A percentile compares a stretch with the other conserved stretches of the same genome.
phyloP scores from a whole-genome alignment of 2,888 invertebrate species.

The Agrenia bidenticulata region DNA sequence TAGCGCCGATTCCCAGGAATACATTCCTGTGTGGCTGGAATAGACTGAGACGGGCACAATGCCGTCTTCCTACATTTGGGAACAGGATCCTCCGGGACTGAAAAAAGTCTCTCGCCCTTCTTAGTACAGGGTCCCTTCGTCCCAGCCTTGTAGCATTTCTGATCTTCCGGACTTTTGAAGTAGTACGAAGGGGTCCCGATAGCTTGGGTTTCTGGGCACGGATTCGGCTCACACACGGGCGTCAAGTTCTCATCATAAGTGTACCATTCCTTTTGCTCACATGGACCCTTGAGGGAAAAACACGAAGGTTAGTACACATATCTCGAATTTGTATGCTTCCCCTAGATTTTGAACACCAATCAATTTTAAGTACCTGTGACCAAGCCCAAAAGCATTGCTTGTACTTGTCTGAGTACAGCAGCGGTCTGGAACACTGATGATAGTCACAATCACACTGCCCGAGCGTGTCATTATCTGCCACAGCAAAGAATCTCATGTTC shows the following conservation, averaged over 20 bases:
- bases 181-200: neutral
- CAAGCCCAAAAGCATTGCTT: slow-evolving; percentile 49
- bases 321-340: too few species aligned
- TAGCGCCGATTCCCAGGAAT: slow-evolving; percentile 44
- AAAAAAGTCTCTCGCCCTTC: slow-evolving; percentile 33
- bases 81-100: slow-evolving; percentile 44
- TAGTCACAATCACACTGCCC: slow-evolving; percentile 52
- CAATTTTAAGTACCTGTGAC: slow-evolving; percentile 49
- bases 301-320: too few species aligned
- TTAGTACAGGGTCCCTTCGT: slow-evolving; percentile 38
- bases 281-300: slow-evolving; percentile 40
- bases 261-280: slow-evolving; percentile 45
- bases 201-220: slow-evolving; percentile 26
- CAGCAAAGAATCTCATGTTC: slow-evolving; percentile 51
- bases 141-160: slow-evolving; percentile 43
- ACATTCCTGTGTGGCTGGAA: slow-evolving; percentile 45
- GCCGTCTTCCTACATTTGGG: slow-evolving; percentile 43
- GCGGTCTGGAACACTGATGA: slow-evolving; percentile 45
- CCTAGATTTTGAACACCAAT: too few species aligned
- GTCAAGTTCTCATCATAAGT: slow-evolving; percentile 40
- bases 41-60: slow-evolving; percentile 40
- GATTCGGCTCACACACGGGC: slow-evolving; percentile 32
- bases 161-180: slow-evolving; percentile 23
- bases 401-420: slow-evolving; percentile 39
- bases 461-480: slow-evolving; percentile 43